Conservation (phyloP, 35 echinoderm and acorn worm genomes). For the Anneissia japonica region DNA sequence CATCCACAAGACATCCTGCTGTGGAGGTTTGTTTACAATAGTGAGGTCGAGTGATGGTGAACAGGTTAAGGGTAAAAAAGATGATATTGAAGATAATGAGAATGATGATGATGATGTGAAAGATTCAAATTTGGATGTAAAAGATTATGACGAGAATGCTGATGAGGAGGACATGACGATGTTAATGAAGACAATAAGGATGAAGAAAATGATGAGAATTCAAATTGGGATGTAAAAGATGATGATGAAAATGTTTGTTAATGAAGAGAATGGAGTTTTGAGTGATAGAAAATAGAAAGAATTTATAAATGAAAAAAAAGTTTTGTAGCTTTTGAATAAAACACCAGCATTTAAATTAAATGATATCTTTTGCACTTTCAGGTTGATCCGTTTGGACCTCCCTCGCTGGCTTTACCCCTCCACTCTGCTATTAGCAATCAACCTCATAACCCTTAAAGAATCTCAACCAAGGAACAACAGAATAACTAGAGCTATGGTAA, state of each 20-base stretch:
- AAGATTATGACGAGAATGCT: background rate
- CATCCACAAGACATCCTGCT: conserved; percentile 55
- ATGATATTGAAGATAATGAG: background rate
- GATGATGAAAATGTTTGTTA: too few species aligned
- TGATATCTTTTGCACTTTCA: background rate
- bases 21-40: conserved; percentile 57
- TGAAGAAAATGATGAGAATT: too few species aligned
- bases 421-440: background rate
- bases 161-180: too few species aligned
- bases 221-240: too few species aligned
- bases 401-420: conserved; percentile 64
- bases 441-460: background rate
- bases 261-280: too few species aligned
- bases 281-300: too few species aligned
- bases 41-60: background rate
- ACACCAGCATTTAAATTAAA: too few species aligned
- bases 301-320: too few species aligned
- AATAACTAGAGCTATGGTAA: too few species aligned
- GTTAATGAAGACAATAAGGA: background rate
- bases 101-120: background rate
- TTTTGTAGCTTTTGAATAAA: too few species aligned
- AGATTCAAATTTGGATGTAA: too few species aligned
- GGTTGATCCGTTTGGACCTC: conserved; percentile 96
- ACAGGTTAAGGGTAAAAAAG: background rate
- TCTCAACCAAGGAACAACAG: too few species aligned